Evolutionary conservation across 2,113 vertebrate genomes (phyloP), one percentile per base, ranked within the genome.

Genomic region (Ornithorhynchus anatinus): DNA sequence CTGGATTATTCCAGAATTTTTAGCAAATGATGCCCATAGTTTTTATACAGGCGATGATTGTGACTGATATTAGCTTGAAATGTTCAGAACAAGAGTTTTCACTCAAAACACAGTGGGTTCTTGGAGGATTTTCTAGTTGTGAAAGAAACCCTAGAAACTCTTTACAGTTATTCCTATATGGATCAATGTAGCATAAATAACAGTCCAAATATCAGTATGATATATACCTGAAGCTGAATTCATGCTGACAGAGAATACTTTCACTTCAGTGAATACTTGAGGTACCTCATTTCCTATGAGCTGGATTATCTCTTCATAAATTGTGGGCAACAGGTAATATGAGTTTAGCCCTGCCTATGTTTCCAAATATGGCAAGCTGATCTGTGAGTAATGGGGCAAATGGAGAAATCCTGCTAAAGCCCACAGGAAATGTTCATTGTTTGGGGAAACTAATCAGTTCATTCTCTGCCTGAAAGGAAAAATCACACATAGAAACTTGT

Each of bases 271-370:
- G 33, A 80, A 84, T 56, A 80, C 70, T 70, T 75, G 79, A 84
- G 84, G 75, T 59, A 60, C 50, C 78, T 90, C 33, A 79, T 84
- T 86, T 90, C 69, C 82, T 81, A 75, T 74, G 59, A 81, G 69
- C 77, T 80, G 74, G 78, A 83, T 89, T 87, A 84, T 86, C 71
- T 84, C 85, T 84, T 85, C 86, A 81, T 86, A 84, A 86, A 67
- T 69, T 79, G 57, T 68, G 62, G 78, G 48, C 82, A 83, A 58
- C 59, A 83, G 69, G 72, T 84, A 80, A 85, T 51, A 77, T 45
- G 50, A 84, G 79, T 86, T 89, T 84, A 89, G 82, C 54, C 67
- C 63, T 72, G 71, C 54, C 61, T 86, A 80, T 78, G 80, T 75
- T 75, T 59, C 60, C 32, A 61, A 80, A 82, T 20, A 62, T 50